A percentile compares a stretch with the other conserved stretches of the same genome.
Conservation (phyloP, 2,888 invertebrate genomes). For the Gnatocerus cornutus region DNA sequence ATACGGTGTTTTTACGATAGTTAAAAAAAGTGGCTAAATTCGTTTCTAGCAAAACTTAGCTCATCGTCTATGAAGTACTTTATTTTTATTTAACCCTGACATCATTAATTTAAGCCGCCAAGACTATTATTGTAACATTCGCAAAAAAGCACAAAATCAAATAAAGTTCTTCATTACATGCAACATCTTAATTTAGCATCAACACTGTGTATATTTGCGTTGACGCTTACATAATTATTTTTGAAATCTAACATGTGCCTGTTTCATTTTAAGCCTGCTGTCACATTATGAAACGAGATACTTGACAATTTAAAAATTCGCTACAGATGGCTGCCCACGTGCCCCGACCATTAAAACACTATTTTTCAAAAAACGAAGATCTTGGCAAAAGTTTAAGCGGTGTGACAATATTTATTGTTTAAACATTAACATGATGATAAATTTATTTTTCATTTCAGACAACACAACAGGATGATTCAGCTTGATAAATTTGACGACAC, state of each 20-base stretch:
- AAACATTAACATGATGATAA: neutral
- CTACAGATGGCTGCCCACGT: conserved; percentile 5
- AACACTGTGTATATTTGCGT: conserved; percentile 1
- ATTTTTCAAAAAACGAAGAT: neutral
- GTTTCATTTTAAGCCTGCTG: conserved; percentile 2
- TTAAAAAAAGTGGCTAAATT: too few species aligned
- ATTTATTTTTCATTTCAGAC: conserved; percentile 6
- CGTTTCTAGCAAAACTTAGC: neutral
- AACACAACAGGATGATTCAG: neutral
- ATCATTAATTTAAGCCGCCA: conserved; percentile 6
- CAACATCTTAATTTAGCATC: neutral
- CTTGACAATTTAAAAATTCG: conserved; percentile 9
- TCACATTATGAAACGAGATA: conserved; percentile 8
- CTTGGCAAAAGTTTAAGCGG: conserved; percentile 7
- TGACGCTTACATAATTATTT: conserved; percentile 18
- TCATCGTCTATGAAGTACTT: neutral
- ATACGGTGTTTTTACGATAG: too few species aligned
- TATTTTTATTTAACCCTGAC: conserved; percentile 16
- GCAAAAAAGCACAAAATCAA: conserved; percentile 8
- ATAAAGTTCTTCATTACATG: neutral
- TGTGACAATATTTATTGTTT: conserved; percentile 13
- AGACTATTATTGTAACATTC: conserved; percentile 1
- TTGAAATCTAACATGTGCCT: conserved; percentile 18
- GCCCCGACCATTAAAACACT: neutral
- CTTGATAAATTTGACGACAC: conserved; percentile 13